Base-by-base conservation (phyloP, 2,797 vertebrate species). In the Rhynchonycteris naso region DNA sequence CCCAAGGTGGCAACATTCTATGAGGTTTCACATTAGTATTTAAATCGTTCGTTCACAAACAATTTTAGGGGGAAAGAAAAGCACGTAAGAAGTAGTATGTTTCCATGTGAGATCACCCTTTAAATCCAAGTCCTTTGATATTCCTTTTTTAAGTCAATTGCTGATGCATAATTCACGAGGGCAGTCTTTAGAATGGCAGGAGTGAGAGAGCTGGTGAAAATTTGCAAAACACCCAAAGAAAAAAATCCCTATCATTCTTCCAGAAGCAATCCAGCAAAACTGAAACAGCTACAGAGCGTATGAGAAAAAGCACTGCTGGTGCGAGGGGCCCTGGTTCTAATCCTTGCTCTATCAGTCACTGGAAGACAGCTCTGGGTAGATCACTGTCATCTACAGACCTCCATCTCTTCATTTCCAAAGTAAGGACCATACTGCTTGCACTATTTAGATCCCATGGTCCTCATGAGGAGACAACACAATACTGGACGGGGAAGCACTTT, bases 91-190 rank as follows among this genome's bases (percentile, higher is more conserved):
- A 61, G 74, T 92, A 82, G 83, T 35, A 35, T 52, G 87, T 78
- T 97, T 97, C 85, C 52, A 59, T 94, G 93, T 21, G 69, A 97
- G 95, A 95, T 61, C 18, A 12, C 78, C 93, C 86, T 95, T 96
- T 97, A 97, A 95, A 93, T 88, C 89, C 91, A 91, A 91, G 76
- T 79, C 93, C 93, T 97, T 93, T 97, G 95, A 96, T 97, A 95
- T 96, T 96, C 92, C 95, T 94, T 92, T 97, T 95, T 96, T 92
- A 96, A 97, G 93, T 97, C 96, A 97, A 96, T 94, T 22, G 75
- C 95, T 91, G 69, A 91, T 97, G 93, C 87, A 95, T 97, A 95
- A 97, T 97, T 96, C 96, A 97, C 96, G 83, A 90, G 72, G 33
- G 50, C 28, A 94, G 76, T 93, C 95, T 79, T 95, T 89, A 90